A percentile compares a stretch with the other conserved stretches of the same genome.
Evolutionary conservation across 2,888 invertebrate genomes (phyloP).

Genomic region (Stegophylla sp.): DNA sequence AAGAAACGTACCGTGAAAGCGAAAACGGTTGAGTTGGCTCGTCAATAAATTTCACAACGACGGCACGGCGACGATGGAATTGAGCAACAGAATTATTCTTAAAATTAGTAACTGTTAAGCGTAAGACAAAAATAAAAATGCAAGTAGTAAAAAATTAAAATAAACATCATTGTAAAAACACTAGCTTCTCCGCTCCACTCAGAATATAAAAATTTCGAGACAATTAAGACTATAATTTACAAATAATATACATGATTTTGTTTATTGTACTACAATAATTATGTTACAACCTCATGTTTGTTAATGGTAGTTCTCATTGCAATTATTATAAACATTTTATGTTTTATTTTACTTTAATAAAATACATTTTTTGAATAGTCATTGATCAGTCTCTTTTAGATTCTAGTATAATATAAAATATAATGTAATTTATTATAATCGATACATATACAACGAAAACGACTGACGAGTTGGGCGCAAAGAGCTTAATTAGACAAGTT

Average conservation of each 20-base stretch:
- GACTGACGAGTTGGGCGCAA: constrained; percentile 25
- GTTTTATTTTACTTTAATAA: background rate
- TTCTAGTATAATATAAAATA: constrained; percentile 2
- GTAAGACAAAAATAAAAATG: background rate
- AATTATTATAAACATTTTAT: constrained; percentile 11
- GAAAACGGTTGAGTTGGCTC: constrained; percentile 38
- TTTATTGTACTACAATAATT: background rate
- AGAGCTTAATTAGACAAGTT: constrained; percentile 51
- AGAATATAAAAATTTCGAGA: too few relatives aligned
- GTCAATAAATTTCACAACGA: constrained; percentile 48
- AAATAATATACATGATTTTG: background rate
- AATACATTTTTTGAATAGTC: constrained; percentile 17
- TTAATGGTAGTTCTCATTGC: background rate
- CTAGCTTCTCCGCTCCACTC: too few relatives aligned
- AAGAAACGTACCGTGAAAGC: constrained; percentile 52
- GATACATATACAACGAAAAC: constrained; percentile 39
- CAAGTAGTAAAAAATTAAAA: background rate
- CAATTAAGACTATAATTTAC: background rate
- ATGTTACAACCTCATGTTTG: background rate
- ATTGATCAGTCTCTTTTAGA: constrained; percentile 17
- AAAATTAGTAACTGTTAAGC: background rate
- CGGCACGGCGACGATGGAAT: background rate
- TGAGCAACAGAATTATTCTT: background rate
- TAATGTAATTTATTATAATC: constrained; percentile 21
- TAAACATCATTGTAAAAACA: too few relatives aligned